A percentile compares a stretch with the other conserved stretches of the same genome.
These are phyloP conservation scores for Nemapogon koenigi DNA, from an alignment of 2,888 invertebrate genomes.

Conservation along the genomic window DNA sequence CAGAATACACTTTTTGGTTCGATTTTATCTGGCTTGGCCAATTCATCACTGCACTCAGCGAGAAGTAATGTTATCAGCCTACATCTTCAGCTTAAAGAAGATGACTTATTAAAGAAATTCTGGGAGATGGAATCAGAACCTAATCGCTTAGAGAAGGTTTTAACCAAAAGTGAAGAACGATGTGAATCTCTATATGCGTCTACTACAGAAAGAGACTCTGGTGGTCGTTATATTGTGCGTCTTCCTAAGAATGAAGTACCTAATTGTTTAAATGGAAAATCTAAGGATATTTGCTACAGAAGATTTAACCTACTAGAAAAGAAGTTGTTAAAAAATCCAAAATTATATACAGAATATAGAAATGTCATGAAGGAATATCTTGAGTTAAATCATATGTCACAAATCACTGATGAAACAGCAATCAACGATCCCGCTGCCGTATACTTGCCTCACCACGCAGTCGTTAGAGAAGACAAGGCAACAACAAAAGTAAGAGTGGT, in stretches of 20 bases:
- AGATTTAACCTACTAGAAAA: constrained; percentile 15
- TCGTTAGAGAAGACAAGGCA: constrained; percentile 8
- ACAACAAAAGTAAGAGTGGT: constrained; percentile 11
- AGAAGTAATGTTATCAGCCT: constrained; percentile 10
- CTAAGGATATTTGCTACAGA: constrained; percentile 15
- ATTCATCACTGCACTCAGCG: background rate
- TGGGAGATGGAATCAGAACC: constrained; percentile 18
- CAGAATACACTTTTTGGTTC: constrained; percentile 19
- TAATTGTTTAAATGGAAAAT: constrained; percentile 14
- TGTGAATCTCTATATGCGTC: constrained; percentile 15
- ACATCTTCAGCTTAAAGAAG: constrained; percentile 16
- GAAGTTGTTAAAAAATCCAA: constrained; percentile 14
- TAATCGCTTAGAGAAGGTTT: constrained; percentile 11
- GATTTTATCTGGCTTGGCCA: constrained; percentile 17
- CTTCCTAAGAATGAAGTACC: constrained; percentile 14
- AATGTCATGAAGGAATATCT: constrained; percentile 15
- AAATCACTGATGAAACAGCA: background rate
- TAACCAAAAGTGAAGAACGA: constrained; percentile 12
- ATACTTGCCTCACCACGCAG: constrained; percentile 12
- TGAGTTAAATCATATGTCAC: constrained; percentile 13
- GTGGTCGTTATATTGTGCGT: constrained; percentile 14
- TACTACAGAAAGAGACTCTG: constrained; percentile 15
- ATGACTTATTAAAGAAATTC: constrained; percentile 17
- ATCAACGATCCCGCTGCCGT: constrained; percentile 6
- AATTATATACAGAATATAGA: constrained; percentile 15